Percentiles rank a stretch among this genome's conserved stretches.
phyloP scores from a whole-genome alignment of 35 echinoderm and acorn worm species.

The Lytechinus variegatus region DNA sequence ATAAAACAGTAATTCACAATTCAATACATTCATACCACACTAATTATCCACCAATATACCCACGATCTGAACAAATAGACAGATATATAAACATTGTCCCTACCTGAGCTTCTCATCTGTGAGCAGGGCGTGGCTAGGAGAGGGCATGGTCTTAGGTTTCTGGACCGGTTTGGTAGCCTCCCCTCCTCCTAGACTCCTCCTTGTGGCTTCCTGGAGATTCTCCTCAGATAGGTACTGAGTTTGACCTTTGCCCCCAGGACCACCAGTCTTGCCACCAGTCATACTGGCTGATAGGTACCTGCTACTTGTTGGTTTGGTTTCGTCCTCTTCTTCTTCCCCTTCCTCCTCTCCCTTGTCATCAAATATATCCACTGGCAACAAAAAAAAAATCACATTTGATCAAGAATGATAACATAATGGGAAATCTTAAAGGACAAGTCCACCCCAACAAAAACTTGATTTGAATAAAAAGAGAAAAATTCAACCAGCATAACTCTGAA shows the following conservation, averaged over 20 bases:
- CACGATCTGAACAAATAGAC: no score
- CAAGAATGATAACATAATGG: no score
- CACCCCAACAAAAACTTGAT: no score
- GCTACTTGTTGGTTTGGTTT: background rate
- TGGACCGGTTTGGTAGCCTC: slow-evolving; percentile 12
- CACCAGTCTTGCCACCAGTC: slow-evolving; percentile 26
- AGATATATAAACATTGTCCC: background rate
- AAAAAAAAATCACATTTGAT: background rate
- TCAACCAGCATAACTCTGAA: no score
- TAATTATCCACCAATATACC: no score
- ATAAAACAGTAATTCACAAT: no score
- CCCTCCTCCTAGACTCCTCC: background rate
- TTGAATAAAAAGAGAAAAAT: no score
- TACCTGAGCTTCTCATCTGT: slow-evolving; percentile 98
- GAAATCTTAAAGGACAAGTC: no score
- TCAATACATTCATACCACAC: no score
- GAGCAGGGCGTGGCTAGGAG: slow-evolving; percentile 70
- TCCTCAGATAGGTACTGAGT: slow-evolving; percentile 88
- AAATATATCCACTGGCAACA: slow-evolving; percentile 93
- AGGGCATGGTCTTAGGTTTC: slow-evolving; percentile 26
- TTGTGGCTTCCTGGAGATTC: slow-evolving; percentile 75
- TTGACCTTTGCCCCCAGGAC: background rate
- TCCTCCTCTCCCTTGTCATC: slow-evolving; percentile 88
- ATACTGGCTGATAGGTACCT: slow-evolving; percentile 28
- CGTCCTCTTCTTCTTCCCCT: background rate